Evolutionary conservation across 2,888 invertebrate genomes (phyloP), one percentile per base, ranked within the genome.

Genomic region (Germaria angustata): DNA sequence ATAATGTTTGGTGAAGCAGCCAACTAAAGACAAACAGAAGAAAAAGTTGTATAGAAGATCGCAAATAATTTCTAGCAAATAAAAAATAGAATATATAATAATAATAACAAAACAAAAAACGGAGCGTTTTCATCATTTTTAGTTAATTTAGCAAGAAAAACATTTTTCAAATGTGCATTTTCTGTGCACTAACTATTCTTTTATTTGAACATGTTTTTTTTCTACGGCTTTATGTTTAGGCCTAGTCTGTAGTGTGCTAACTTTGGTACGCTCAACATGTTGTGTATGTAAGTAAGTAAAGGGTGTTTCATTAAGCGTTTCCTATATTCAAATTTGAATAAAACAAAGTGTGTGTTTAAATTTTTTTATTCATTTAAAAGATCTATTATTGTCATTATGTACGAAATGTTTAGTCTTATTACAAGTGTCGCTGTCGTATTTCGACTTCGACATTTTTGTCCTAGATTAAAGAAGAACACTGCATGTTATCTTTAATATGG

Each of bases 111-210:
- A 46, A 51, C n/a, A 22, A 65, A 77, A 77, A 77, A 88, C 86
- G 82, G 86, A 85, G 84, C 88, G 86, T 88, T 89, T 89, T 89
- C 84, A 89, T 85, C 87, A 89, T 89, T 90, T 90, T 90, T 89
- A 89, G 89, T 90, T 88, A 89, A 89, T 90, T 90, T 89, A 88
- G 87, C 86, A 86, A 84, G 90, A 89, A 90, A 89, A 86, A 84
- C 8, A 90, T 89, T 88, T 71, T 87, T 88, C 86, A 88, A 88
- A 87, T 88, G 86, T 85, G 46, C 69, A 65, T 82, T 85, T 84
- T 69, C 44, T 22, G 86, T 85, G 51, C 32, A 66, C 51, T 63
- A 44, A 63, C 17, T 63, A 41, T 63, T 49, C 34, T 59, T 78
- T 81, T 44, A 65, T 72, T 75, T 51, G n/a, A 28, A 24, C 69